Evolutionary conservation across 2,888 invertebrate genomes (phyloP).

Genomic region (Troides oblongomaculatus): DNA sequence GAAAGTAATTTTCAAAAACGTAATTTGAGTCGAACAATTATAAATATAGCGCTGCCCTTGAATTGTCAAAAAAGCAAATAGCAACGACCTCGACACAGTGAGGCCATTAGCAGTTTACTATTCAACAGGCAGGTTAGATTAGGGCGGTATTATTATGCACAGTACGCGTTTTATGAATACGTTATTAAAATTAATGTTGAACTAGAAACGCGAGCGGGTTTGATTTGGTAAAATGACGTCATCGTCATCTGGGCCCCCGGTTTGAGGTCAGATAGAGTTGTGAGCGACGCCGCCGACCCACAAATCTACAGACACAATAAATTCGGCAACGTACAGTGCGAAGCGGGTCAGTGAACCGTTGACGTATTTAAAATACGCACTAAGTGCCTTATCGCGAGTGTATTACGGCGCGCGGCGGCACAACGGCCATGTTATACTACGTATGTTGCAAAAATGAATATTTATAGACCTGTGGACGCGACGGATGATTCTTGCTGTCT

Average conservation of each 20-base stretch:
- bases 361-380: constrained; percentile 78
- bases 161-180: constrained; percentile 65
- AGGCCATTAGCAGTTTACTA: constrained; percentile 58
- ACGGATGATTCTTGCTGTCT: constrained; percentile 66
- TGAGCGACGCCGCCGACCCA: constrained; percentile 64
- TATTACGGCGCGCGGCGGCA: constrained; percentile 66
- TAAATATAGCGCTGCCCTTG: constrained; percentile 59
- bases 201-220: constrained; percentile 71
- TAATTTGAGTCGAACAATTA: constrained; percentile 28
- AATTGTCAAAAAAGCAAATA: constrained; percentile 73
- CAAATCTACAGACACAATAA: constrained; percentile 80
- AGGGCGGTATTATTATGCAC: constrained; percentile 70
- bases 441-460: constrained; percentile 72
- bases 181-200: constrained; percentile 55
- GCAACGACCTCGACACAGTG: constrained; percentile 74
- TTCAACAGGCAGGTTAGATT: constrained; percentile 68
- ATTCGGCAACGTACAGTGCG: constrained; percentile 72
- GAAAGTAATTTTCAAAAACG: constrained; percentile 6
- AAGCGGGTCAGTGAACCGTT: constrained; percentile 76
- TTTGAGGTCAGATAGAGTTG: constrained; percentile 67
- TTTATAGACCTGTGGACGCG: constrained; percentile 71
- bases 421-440: constrained; percentile 58
- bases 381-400: constrained; percentile 75
- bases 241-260: constrained; percentile 68
- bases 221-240: constrained; percentile 69